Base-by-base conservation (phyloP, 30 jellyfish, hydroid and myxozoan species). In the Turritopsis dohrnii region DNA sequence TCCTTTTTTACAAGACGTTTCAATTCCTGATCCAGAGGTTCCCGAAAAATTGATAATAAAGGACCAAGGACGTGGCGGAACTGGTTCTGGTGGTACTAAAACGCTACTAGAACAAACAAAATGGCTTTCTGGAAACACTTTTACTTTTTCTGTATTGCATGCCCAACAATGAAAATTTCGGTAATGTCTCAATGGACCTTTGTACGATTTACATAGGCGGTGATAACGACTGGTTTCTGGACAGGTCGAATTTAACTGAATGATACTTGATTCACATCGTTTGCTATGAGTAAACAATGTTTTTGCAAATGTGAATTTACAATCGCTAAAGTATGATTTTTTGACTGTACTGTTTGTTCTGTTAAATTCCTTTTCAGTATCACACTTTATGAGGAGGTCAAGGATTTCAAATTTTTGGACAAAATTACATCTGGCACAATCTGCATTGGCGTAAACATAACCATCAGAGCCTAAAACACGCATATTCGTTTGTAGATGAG, bases 401-500 rank as follows among this genome's bases (percentile, higher is more conserved):
- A 41, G 5, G 5, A 41, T 41, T 41, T 41, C 13, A 21, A 23
- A 74, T 16, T 74, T 74, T 25, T 25, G 16, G 83, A 74, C 83
- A n/a, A 29, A 74, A 74, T 74, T 74, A n/a, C 83, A 74, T 74
- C 31, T 74, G 16, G 83, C 83, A 74, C 83, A 74, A 21, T n/a
- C 28, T 27, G 72, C 18, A 29, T 74, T 74, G 16, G 52, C 60
- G 21, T 74, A 74, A 16, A 74, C 24, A 30, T 29, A 31, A 23
- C 83, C 83, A 23, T 74, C 83, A 29, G 53, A 26, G 24, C 72
- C 83, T 23, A n/a, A 13, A 8, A 74, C 83, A 21, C 54, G 83
- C 83, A 74, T 24, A 74, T 22, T 74, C 16, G 83, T 7, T 23
- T 69, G 30, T 7, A 69, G 28, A 69, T 9, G 31, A 7, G 22